These are phyloP conservation scores for Ephydatia muelleri DNA, from an alignment of 37 sponge, comb jelly and placozoan genomes.

Conservation along the genomic window DNA sequence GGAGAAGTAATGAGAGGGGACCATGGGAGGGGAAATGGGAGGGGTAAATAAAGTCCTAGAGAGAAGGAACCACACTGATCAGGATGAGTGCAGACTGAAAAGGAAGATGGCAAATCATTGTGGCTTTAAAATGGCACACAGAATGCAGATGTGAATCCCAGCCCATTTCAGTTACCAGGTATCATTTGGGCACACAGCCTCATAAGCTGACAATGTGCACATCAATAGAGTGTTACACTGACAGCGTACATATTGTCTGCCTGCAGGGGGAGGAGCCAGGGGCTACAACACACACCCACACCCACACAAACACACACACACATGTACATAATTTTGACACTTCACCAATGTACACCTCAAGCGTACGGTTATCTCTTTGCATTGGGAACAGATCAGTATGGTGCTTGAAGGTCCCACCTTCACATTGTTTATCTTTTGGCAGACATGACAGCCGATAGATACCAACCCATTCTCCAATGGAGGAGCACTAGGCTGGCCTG, in stretches of 20 bases:
- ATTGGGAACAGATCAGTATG: conserved; percentile 76
- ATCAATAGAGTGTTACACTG: conserved; percentile 92
- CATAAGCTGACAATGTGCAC: conserved; percentile 73
- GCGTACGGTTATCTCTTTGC: conserved; percentile 84
- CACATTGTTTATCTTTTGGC: not conserved
- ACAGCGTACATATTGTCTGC: conserved; percentile 93
- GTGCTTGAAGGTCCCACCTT: conserved; percentile 11
- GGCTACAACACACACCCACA: conserved; percentile 71
- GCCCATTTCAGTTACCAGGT: conserved; percentile 66
- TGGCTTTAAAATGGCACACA: too few relatives aligned
- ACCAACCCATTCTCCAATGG: not conserved
- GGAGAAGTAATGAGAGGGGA: too few relatives aligned
- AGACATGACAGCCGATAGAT: not conserved
- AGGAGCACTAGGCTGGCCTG: not conserved
- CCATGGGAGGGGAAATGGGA: too few relatives aligned
- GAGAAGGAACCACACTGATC: not conserved
- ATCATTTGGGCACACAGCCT: conserved; percentile 83
- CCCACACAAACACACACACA: conserved; percentile 42
- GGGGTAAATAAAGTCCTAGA: not conserved
- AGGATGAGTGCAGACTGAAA: not conserved
- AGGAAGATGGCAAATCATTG: too few relatives aligned
- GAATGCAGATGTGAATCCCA: too few relatives aligned
- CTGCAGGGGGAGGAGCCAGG: conserved; percentile 81
- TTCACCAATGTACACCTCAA: not conserved
- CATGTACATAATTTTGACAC: conserved; percentile 29